Conservation (phyloP, 2,888 invertebrate species). For the Phragmatobia fuliginosa region DNA sequence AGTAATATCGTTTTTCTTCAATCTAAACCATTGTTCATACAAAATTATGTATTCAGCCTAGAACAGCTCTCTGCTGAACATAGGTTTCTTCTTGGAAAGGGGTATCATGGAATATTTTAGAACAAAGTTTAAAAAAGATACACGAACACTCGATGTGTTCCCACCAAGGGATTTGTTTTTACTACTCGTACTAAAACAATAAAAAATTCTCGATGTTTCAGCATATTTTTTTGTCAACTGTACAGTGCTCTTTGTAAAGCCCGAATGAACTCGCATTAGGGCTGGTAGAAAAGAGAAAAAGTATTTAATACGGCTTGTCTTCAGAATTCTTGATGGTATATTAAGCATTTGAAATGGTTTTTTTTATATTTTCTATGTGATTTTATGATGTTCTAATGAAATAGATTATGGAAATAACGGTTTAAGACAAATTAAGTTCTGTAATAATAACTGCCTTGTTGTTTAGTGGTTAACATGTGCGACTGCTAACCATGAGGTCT, state of each 20-base stretch:
- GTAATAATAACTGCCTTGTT: too few relatives aligned
- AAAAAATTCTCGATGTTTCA: constrained; percentile 50
- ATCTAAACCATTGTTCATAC: background rate
- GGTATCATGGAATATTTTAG: constrained; percentile 51
- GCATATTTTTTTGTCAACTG: constrained; percentile 53
- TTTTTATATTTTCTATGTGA: background rate
- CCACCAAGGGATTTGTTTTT: constrained; percentile 48
- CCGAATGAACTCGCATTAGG: constrained; percentile 59
- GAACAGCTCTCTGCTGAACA: too few relatives aligned
- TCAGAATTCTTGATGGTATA: constrained; percentile 9
- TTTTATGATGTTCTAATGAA: background rate
- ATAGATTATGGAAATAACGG: background rate
- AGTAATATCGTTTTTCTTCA: too few relatives aligned
- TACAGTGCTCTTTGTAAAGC: constrained; percentile 60
- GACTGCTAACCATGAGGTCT: too few relatives aligned
- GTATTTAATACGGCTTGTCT: constrained; percentile 15
- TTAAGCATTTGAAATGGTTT: background rate
- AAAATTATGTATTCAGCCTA: background rate
- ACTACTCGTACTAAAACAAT: constrained; percentile 32
- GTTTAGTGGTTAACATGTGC: too few relatives aligned
- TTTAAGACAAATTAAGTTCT: background rate
- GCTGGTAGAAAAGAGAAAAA: constrained; percentile 44
- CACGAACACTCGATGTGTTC: constrained; percentile 36
- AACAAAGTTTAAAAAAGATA: constrained; percentile 52
- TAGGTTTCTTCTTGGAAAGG: too few relatives aligned